Evolutionary conservation across 1,140 invertebrate genomes (phyloP).

Genomic region (Hyphantria cunea): DNA sequence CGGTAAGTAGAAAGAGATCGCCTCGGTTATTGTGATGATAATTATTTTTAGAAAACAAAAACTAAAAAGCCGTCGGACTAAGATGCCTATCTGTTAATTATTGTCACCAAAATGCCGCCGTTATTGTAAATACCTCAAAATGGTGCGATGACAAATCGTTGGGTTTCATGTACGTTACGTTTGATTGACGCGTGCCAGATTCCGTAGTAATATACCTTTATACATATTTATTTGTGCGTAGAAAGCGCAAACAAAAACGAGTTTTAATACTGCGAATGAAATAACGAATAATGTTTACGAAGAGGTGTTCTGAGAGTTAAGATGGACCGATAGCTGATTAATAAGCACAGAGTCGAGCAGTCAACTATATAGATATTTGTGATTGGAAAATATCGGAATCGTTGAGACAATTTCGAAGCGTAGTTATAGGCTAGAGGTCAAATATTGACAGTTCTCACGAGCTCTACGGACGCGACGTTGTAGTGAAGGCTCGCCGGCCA

Average conservation of each 20-base stretch:
- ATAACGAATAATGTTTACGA: constrained; percentile 66
- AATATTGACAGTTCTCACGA: constrained; percentile 81
- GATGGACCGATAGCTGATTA: constrained; percentile 47
- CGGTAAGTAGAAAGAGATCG: constrained; percentile 76
- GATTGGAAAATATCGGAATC: constrained; percentile 77
- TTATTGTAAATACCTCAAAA: constrained; percentile 73
- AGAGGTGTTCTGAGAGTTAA: constrained; percentile 42
- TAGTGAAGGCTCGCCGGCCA: constrained; percentile 50
- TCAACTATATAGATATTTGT: constrained; percentile 65
- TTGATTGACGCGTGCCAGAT: constrained; percentile 80
- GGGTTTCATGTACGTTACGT: constrained; percentile 64
- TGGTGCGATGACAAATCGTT: constrained; percentile 78
- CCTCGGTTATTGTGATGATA: constrained; percentile 78
- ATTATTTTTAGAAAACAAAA: constrained; percentile 80
- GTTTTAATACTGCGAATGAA: constrained; percentile 69
- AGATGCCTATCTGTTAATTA: constrained; percentile 79
- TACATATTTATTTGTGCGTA: constrained; percentile 76
- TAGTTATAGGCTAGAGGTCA: constrained; percentile 58
- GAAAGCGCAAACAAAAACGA: constrained; percentile 79
- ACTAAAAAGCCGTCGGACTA: constrained; percentile 73
- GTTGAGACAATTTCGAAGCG: constrained; percentile 79
- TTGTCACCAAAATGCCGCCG: constrained; percentile 75
- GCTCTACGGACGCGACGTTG: constrained; percentile 57
- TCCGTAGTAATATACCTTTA: constrained; percentile 65
- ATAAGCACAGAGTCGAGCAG: constrained; percentile 41